A percentile compares a stretch with the other conserved stretches of the same genome.
Evolutionary conservation across 2,888 invertebrate genomes (phyloP).

Genomic region (Lymantria monacha): DNA sequence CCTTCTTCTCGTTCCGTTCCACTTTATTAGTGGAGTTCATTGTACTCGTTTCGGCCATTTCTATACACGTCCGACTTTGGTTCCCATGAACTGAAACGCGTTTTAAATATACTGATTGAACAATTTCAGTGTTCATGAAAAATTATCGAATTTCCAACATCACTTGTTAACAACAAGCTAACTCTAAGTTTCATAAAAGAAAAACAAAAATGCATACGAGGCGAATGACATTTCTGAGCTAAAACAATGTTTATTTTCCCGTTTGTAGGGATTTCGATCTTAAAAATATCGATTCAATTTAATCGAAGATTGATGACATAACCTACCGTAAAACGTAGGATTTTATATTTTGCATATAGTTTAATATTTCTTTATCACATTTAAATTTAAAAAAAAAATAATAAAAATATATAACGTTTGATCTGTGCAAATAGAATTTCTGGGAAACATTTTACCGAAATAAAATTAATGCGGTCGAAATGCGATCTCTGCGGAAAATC

Average conservation of each 20-base stretch:
- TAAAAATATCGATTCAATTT: no score
- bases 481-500: no score
- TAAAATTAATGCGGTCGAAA: no score
- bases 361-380: no score
- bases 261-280: not conserved
- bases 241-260: slow-evolving; percentile 22
- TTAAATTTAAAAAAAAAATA: no score
- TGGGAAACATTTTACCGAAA: no score
- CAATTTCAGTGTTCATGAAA: not conserved
- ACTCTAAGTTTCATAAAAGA: slow-evolving; percentile 20
- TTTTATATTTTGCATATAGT: no score
- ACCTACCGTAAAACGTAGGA: no score
- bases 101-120: not conserved
- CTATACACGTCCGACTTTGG: slow-evolving; percentile 20
- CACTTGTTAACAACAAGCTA: slow-evolving; percentile 16
- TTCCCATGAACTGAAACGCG: slow-evolving; percentile 2
- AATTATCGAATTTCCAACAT: slow-evolving; percentile 12
- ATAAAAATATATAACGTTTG: no score
- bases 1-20: slow-evolving; percentile 42
- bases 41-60: slow-evolving; percentile 59
- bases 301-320: no score
- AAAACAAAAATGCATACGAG: slow-evolving; percentile 33
- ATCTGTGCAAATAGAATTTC: no score
- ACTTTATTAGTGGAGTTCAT: slow-evolving; percentile 50
- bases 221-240: slow-evolving; percentile 30